A percentile compares a stretch with the other conserved stretches of the same genome.
These are phyloP conservation scores for Lithophane leautieri DNA, from an alignment of 2,888 invertebrate genomes.

Conservation along the genomic window DNA sequence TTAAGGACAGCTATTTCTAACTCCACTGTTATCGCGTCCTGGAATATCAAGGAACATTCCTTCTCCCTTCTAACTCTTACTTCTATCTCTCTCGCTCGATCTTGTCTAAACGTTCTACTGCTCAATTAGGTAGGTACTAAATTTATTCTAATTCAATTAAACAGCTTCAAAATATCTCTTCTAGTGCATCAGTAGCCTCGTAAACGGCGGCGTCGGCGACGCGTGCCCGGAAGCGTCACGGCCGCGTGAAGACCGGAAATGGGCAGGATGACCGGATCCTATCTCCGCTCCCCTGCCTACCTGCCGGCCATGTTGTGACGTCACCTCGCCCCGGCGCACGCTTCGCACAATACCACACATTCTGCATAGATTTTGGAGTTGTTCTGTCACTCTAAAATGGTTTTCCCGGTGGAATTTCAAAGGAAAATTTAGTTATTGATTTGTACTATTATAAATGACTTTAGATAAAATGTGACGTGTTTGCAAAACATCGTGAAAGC, in stretches of 20 bases:
- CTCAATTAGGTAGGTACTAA: background rate
- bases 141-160: conserved; percentile 32
- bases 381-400: conserved; percentile 64
- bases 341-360: conserved; percentile 65
- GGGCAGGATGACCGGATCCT: conserved; percentile 91
- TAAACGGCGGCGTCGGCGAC: conserved; percentile 82
- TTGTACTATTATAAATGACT: background rate
- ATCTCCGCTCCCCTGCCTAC: conserved; percentile 88
- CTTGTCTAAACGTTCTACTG: background rate
- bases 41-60: background rate
- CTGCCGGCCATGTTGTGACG: conserved; percentile 88
- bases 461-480: background rate
- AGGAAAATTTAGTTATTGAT: conserved; percentile 4
- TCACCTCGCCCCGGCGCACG: conserved; percentile 76
- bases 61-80: background rate
- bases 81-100: background rate
- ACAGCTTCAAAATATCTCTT: conserved; percentile 68
- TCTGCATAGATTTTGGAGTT: conserved; percentile 71
- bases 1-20: background rate
- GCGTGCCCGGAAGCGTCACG: conserved; percentile 90
- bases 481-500: conserved; percentile 12
- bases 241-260: conserved; percentile 91
- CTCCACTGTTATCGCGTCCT: background rate
- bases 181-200: conserved; percentile 77
- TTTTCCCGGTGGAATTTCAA: conserved; percentile 40